phyloP scores from a whole-genome alignment of 2,113 vertebrate genomes.

The Sorex araneus region DNA sequence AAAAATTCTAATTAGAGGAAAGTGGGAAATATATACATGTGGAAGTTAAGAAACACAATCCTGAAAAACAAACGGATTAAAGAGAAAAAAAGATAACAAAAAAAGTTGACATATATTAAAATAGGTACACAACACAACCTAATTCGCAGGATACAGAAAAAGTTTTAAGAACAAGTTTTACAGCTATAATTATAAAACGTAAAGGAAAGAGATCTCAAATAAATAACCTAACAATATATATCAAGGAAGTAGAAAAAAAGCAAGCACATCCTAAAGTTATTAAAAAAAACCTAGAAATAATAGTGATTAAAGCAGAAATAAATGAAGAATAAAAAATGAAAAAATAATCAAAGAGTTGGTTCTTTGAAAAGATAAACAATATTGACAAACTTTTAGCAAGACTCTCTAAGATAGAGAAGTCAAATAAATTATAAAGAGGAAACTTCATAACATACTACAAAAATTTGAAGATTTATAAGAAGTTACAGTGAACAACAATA shows the following conservation, averaged over 20 bases:
- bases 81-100: conserved; percentile 16
- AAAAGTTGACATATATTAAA: conserved; percentile 21
- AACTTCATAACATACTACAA: not conserved
- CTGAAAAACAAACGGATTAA: not conserved
- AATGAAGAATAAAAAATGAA: not conserved
- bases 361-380: conserved; percentile 32
- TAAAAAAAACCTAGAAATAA: not conserved
- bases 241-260: not conserved
- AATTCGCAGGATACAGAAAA: not conserved
- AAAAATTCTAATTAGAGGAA: not conserved
- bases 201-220: not conserved
- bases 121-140: not conserved
- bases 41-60: not conserved
- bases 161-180: not conserved
- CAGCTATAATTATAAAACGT: not conserved
- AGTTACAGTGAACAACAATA: not conserved
- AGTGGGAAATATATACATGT: not conserved
- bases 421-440: not conserved
- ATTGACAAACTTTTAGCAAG: not conserved
- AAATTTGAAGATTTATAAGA: conserved; percentile 22
- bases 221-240: not conserved
- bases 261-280: not conserved
- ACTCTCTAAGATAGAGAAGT: not conserved
- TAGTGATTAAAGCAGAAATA: not conserved
- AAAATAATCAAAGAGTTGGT: not conserved